These are phyloP conservation scores for Tachysurus vachellii DNA, from an alignment of 2,113 vertebrate species.

Conservation along the genomic window DNA sequence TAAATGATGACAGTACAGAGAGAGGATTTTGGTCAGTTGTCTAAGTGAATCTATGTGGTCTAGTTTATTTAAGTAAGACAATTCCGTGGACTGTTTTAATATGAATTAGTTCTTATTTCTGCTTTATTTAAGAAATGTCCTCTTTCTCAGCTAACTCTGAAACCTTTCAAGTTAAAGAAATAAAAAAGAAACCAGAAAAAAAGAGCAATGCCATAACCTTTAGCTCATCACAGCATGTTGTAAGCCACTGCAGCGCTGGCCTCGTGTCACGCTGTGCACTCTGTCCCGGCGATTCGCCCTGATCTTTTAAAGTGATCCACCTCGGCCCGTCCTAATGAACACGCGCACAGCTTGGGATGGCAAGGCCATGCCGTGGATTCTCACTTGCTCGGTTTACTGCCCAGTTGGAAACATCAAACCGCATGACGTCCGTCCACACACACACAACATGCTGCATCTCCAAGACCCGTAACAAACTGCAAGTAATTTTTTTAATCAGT, in stretches of 20 bases:
- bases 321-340: constrained; percentile 29
- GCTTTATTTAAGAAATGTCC: neutral
- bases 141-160: neutral
- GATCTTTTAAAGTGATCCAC: constrained; percentile 20
- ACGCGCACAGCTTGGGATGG: neutral
- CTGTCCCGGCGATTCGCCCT: neutral
- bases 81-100: neutral
- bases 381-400: neutral
- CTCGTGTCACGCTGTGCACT: neutral
- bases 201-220: neutral
- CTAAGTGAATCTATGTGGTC: no score
- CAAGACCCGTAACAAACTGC: neutral
- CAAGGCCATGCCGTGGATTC: constrained; percentile 4
- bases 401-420: constrained; percentile 3
- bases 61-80: neutral
- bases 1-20: no score
- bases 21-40: no score
- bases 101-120: neutral
- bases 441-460: neutral
- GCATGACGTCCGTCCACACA: neutral
- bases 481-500: neutral
- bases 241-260: neutral
- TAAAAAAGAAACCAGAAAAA: neutral
- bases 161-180: neutral
- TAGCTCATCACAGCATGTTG: neutral